Base-by-base conservation (phyloP, 2,797 vertebrate genomes). In the Scarus forsteni region DNA sequence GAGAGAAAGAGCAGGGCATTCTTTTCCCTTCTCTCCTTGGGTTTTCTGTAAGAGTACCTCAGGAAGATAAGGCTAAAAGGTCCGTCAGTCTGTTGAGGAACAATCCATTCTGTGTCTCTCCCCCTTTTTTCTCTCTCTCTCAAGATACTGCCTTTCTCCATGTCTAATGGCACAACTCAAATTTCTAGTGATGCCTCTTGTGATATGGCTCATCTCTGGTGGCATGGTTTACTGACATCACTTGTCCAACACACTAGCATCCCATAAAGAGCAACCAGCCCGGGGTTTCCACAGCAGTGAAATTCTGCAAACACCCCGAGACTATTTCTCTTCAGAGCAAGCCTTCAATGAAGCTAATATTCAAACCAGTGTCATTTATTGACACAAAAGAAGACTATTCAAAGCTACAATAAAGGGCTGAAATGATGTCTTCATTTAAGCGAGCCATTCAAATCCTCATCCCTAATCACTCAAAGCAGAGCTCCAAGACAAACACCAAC, bases 21-120 rank as follows among this genome's bases (percentile, higher is more conserved):
- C 81, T 92, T 92, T 89, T 74, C 71, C 85, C 85, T 86, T 89
- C 78, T 91, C 92, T 93, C 90, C 90, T 94, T 92, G 86, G 27
- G 91, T 91, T 94, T 94, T 94, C 93, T 91, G 93, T 94, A 94
- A 94, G 93, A 94, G 93, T 92, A 93, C 90, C 93, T 93, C 86
- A 75, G 88, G 90, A 91, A 94, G 94, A 95, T 95, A 95, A 94
- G 94, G 92, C 92, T 94, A 94, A 95, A 95, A 95, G 94, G 92
- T 92, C 94, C 87, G 91, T 94, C 92, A 94, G 93, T 93, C 92
- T 93, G 92, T 92, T 89, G 89, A 72, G 80, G 93, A 95, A 95
- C 94, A 95, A 94, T 93, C 91, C 89, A 76, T 89, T 93, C 94
- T 93, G 90, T 94, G 93, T 95, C 81, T 90, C 80, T 77, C 80